Conservation (phyloP, 1,140 invertebrate species). For the Trachymyrmex cornetzi region DNA sequence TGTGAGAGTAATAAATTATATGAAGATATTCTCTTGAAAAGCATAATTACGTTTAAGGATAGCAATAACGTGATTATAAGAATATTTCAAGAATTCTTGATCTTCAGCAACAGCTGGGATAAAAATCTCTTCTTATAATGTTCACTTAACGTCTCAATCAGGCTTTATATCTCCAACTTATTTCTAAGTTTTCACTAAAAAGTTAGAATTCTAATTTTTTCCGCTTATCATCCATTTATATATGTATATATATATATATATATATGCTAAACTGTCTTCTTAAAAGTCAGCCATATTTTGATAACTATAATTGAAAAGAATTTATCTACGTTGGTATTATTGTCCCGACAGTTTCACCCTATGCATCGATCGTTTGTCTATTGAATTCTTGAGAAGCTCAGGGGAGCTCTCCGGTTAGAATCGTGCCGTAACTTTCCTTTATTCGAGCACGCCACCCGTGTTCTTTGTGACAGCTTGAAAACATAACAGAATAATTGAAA, state of each 20-base stretch:
- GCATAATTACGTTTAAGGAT: background rate
- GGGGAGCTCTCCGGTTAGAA: slow-evolving; percentile 43
- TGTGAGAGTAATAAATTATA: slow-evolving; percentile 8
- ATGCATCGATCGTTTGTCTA: slow-evolving; percentile 68
- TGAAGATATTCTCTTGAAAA: background rate
- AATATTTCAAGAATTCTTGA: background rate
- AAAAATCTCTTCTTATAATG: background rate
- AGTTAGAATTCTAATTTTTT: background rate
- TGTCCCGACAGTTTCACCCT: background rate
- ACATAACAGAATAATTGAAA: slow-evolving; percentile 74
- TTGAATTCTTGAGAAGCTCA: slow-evolving; percentile 73
- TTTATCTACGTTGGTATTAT: background rate
- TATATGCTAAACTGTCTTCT: background rate
- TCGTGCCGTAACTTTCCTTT: slow-evolving; percentile 71
- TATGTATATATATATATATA: no score
- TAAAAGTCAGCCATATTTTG: background rate
- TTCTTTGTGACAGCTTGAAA: slow-evolving; percentile 70
- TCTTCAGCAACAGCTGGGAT: background rate
- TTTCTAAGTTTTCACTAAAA: slow-evolving; percentile 9
- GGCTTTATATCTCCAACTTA: background rate
- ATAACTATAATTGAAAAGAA: background rate
- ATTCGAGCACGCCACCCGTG: slow-evolving; percentile 68
- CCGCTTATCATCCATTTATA: background rate
- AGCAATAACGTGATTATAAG: background rate
- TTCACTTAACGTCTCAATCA: background rate